Percentiles rank a stretch among this genome's conserved stretches.
phyloP scores from a whole-genome alignment of 2,888 invertebrate species.

The Aphidius colemani region DNA sequence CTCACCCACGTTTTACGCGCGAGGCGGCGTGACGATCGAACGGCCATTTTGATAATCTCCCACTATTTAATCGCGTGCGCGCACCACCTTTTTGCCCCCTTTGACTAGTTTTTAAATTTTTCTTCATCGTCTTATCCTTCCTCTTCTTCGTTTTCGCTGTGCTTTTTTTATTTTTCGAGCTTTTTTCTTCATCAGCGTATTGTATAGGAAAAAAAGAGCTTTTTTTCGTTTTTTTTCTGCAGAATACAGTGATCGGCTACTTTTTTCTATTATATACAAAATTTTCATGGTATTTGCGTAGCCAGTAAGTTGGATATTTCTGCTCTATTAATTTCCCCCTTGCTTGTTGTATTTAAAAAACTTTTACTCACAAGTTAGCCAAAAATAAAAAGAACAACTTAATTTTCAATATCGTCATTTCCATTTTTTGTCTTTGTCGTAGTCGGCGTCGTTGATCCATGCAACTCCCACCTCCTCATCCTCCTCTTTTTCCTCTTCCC shows the following conservation, averaged over 20 bases:
- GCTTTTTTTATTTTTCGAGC: too few relatives aligned
- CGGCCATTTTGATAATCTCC: conserved; percentile 59
- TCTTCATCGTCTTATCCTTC: too few relatives aligned
- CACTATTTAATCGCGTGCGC: conserved; percentile 41
- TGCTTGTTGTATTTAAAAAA: neutral
- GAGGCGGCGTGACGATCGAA: conserved; percentile 50
- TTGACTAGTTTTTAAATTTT: neutral
- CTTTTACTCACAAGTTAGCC: too few relatives aligned
- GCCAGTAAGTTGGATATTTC: conserved; percentile 25
- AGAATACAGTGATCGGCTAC: conserved; percentile 20
- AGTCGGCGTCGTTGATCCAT: conserved; percentile 21
- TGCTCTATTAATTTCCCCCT: too few relatives aligned
- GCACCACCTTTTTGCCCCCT: conserved; percentile 35
- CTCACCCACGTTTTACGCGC: conserved; percentile 38
- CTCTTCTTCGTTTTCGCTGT: too few relatives aligned
- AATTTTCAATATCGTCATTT: neutral
- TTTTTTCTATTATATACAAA: conserved; percentile 2
- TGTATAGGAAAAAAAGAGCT: conserved; percentile 14
- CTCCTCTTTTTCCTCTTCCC: conserved; percentile 26
- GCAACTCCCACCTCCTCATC: conserved; percentile 17
- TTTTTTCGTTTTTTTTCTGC: conserved; percentile 23
- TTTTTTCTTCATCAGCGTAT: conserved; percentile 21
- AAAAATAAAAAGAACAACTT: too few relatives aligned
- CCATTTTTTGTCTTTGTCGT: conserved; percentile 23
- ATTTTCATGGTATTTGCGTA: neutral